phyloP scores from a whole-genome alignment of 2,113 vertebrate genomes.

The Cebus imitator region DNA sequence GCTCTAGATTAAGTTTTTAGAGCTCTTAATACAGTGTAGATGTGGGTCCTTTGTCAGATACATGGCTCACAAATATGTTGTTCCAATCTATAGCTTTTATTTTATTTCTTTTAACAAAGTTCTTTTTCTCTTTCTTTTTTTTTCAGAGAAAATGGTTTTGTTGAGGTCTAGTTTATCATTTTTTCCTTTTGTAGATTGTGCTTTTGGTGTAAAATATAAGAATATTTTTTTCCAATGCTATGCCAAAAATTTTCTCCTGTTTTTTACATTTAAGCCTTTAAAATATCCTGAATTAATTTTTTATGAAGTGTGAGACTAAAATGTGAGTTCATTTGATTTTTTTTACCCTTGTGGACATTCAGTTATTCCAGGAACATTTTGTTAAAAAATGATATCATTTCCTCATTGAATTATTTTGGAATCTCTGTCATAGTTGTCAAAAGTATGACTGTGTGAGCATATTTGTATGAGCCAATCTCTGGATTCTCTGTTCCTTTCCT shows the following conservation, averaged over 20 bases:
- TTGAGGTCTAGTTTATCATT: not conserved
- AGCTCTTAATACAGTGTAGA: not conserved
- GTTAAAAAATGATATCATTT: not conserved
- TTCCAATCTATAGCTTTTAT: not conserved
- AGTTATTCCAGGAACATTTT: not conserved
- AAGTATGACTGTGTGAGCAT: not conserved
- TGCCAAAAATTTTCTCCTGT: not conserved
- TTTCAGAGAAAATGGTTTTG: not conserved
- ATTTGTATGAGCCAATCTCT: not conserved
- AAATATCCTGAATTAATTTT: not conserved
- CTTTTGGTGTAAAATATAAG: not conserved
- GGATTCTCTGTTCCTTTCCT: not conserved
- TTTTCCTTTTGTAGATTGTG: not conserved
- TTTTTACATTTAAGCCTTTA: not conserved
- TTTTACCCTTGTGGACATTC: not conserved
- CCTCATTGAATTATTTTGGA: not conserved
- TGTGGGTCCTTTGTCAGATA: not conserved
- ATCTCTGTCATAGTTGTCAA: not conserved
- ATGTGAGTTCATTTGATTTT: not conserved
- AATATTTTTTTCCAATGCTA: not conserved
- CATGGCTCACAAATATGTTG: not conserved
- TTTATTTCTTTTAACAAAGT: not conserved
- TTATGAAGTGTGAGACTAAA: not conserved
- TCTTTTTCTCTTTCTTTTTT: not conserved
- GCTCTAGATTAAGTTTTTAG: not conserved